Conservation (phyloP, 2,797 vertebrate species). For the Betta splendens region DNA sequence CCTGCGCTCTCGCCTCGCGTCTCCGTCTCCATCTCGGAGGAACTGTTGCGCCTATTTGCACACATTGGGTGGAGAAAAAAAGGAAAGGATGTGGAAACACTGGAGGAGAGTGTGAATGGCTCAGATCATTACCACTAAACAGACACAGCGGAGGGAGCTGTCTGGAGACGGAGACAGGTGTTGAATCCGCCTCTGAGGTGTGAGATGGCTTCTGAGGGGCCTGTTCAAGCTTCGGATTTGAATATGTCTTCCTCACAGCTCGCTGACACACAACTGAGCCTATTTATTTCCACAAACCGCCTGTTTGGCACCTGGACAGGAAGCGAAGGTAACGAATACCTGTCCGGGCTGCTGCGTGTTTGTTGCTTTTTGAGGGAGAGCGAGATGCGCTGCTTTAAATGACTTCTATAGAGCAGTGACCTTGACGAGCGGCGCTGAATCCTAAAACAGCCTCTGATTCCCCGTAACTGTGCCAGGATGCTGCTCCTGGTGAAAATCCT, state of each 20-base stretch:
- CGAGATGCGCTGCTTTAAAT: constrained; percentile 28
- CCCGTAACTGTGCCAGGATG: constrained; percentile 9
- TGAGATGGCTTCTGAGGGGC: constrained; percentile 17
- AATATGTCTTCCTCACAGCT: constrained; percentile 17
- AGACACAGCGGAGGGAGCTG: constrained; percentile 20
- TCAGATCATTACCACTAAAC: constrained; percentile 54
- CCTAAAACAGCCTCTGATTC: constrained; percentile 33
- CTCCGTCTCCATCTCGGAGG: constrained; percentile 33
- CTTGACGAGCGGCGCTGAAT: constrained; percentile 47
- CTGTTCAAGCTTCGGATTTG: constrained; percentile 17
- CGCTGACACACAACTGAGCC: neutral
- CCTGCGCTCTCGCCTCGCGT: constrained; percentile 9
- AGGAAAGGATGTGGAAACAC: constrained; percentile 11
- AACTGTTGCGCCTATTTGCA: constrained; percentile 48
- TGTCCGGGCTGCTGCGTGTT: too few relatives aligned
- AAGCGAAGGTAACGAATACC: too few relatives aligned
- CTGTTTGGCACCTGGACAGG: neutral
- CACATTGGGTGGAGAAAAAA: neutral
- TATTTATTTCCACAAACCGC: neutral
- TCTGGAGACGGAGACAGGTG: constrained; percentile 44
- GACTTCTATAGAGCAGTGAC: constrained; percentile 33
- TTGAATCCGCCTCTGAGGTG: constrained; percentile 37
- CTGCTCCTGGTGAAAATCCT: constrained; percentile 27
- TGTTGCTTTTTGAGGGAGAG: neutral
- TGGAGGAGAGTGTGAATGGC: constrained; percentile 29